A percentile compares a stretch with the other conserved stretches of the same genome.
These are phyloP conservation scores for Strix occidentalis DNA, from an alignment of 2,797 vertebrate genomes.

Conservation along the genomic window DNA sequence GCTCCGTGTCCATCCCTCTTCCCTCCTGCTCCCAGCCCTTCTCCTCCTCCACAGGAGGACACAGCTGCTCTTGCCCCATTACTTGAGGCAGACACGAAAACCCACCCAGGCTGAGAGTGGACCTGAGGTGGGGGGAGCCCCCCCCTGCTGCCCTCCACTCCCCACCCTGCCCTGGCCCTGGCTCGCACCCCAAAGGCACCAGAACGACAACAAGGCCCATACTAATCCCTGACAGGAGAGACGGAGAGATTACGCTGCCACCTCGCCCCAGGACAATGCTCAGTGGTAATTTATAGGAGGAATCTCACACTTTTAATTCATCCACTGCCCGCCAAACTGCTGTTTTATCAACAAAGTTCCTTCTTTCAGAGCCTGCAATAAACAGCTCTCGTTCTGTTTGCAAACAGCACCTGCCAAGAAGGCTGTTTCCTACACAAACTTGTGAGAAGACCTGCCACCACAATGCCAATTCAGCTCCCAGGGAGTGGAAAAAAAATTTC, in stretches of 20 bases:
- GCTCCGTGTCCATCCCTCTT: too few relatives aligned
- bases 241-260: rapidly evolving
- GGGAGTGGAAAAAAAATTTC: not conserved
- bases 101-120: rapidly evolving
- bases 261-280: rapidly evolving
- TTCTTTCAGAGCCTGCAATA: too few relatives aligned
- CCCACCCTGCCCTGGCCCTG: not conserved
- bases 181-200: rapidly evolving
- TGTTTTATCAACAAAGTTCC: too few relatives aligned
- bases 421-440: not conserved
- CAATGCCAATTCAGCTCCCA: rapidly evolving
- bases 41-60: not conserved
- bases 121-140: rapidly evolving
- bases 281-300: rapidly evolving
- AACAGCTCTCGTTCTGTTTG: not conserved
- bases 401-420: not conserved
- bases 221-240: rapidly evolving
- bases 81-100: rapidly evolving
- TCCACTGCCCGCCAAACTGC: too few relatives aligned
- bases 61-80: rapidly evolving
- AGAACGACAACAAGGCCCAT: rapidly evolving
- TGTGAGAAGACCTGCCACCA: not conserved
- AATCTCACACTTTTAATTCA: too few relatives aligned
- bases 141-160: not conserved
- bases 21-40: too few relatives aligned